Evolutionary conservation across 2,113 vertebrate species (phyloP).

Genomic region (Lontra canadensis): DNA sequence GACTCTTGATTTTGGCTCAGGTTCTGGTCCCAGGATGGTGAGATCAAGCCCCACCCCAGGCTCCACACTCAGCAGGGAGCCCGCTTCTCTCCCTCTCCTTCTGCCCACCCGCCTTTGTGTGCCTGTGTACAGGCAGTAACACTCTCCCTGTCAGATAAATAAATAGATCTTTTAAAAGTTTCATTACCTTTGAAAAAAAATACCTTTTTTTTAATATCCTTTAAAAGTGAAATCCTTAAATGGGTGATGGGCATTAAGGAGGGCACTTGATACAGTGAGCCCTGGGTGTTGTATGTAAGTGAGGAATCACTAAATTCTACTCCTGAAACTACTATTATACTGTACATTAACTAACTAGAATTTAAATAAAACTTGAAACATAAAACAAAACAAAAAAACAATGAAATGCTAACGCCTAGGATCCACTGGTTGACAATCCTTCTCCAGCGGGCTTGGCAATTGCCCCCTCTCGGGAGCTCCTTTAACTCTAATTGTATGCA

Average conservation of each 20-base stretch:
- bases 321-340: background rate
- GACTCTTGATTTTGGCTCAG: background rate
- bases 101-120: background rate
- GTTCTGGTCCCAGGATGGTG: background rate
- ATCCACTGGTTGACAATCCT: background rate
- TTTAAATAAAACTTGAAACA: background rate
- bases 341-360: background rate
- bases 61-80: background rate
- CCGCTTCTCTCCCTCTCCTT: background rate
- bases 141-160: background rate
- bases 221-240: background rate
- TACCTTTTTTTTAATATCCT: background rate
- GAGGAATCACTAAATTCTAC: background rate
- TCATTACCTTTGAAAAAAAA: background rate
- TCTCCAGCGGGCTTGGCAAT: background rate
- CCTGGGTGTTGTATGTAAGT: background rate
- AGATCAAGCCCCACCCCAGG: background rate
- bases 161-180: background rate
- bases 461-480: background rate
- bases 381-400: background rate
- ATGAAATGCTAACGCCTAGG: background rate
- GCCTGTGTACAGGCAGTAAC: background rate
- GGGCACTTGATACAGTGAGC: background rate
- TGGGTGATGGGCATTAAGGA: background rate
- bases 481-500: background rate